These are phyloP conservation scores for Pocota personata DNA, from an alignment of 2,888 invertebrate genomes.

Conservation along the genomic window DNA sequence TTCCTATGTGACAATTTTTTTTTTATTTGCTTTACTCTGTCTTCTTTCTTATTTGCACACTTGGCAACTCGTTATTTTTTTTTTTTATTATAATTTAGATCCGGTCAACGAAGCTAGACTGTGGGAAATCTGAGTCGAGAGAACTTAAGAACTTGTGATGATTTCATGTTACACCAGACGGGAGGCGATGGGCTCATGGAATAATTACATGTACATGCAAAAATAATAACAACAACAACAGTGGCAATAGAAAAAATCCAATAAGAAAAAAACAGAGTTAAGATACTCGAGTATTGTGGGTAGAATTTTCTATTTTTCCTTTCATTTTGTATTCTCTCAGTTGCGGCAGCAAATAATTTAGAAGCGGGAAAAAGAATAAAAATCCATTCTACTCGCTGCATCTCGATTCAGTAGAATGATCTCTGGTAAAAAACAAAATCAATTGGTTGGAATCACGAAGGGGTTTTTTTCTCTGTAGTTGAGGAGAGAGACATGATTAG, in stretches of 20 bases:
- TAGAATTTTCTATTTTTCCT: slow-evolving; percentile 48
- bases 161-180: slow-evolving; percentile 67
- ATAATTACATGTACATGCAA: slow-evolving; percentile 57
- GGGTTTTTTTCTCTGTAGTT: slow-evolving; percentile 11
- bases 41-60: slow-evolving; percentile 33
- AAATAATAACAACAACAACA: slow-evolving; percentile 9
- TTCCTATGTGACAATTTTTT: slow-evolving; percentile 24
- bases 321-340: slow-evolving; percentile 50
- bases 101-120: slow-evolving; percentile 70
- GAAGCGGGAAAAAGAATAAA: slow-evolving; percentile 1
- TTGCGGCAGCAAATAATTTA: slow-evolving; percentile 38
- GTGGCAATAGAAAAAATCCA: background rate
- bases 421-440: slow-evolving; percentile 59
- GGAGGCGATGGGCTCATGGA: slow-evolving; percentile 60
- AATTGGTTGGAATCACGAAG: slow-evolving; percentile 67
- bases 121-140: slow-evolving; percentile 65
- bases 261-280: slow-evolving; percentile 11
- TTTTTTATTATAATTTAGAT: slow-evolving; percentile 65
- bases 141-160: slow-evolving; percentile 60
- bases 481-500: slow-evolving; percentile 46
- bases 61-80: slow-evolving; percentile 39
- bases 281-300: slow-evolving; percentile 27
- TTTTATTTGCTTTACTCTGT: background rate
- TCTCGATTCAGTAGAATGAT: slow-evolving; percentile 68
- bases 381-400: slow-evolving; percentile 11